Evolutionary conservation across 2,888 invertebrate species (phyloP).

Genomic region (Ennomos fuscantarius): DNA sequence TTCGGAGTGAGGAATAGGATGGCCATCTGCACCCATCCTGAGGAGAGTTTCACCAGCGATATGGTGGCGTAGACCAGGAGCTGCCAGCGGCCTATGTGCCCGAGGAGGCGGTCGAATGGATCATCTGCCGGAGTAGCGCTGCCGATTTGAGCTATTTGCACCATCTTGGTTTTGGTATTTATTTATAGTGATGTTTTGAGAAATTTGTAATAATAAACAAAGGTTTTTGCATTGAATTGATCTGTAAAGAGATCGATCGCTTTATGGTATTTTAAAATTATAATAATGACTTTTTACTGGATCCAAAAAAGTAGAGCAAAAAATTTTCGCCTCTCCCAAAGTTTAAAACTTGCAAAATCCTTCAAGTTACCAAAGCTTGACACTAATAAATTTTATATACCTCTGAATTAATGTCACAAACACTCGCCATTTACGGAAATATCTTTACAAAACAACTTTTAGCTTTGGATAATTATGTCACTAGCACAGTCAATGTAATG

Average conservation of each 20-base stretch:
- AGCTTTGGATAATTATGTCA: too few species aligned
- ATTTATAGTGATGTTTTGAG: neutral
- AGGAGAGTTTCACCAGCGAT: constrained; percentile 89
- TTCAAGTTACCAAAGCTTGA: too few species aligned
- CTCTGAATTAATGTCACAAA: too few species aligned
- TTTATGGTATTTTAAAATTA: too few species aligned
- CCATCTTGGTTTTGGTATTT: constrained; percentile 54
- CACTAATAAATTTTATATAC: too few species aligned
- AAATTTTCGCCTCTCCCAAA: neutral
- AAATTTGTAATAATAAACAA: too few species aligned
- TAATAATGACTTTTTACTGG: neutral
- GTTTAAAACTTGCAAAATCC: too few species aligned
- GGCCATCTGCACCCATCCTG: constrained; percentile 91
- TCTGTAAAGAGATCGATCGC: too few species aligned
- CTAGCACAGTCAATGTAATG: too few species aligned
- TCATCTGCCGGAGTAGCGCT: constrained; percentile 58
- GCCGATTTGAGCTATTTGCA: constrained; percentile 48
- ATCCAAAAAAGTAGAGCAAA: neutral
- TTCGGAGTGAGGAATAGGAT: constrained; percentile 90
- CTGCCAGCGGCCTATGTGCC: constrained; percentile 89
- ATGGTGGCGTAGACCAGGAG: constrained; percentile 86
- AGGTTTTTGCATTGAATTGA: too few species aligned
- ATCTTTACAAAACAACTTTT: too few species aligned
- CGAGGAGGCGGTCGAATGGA: constrained; percentile 63
- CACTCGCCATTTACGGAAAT: too few species aligned